A percentile compares a stretch with the other conserved stretches of the same genome.
phyloP scores from a whole-genome alignment of 2,113 vertebrate genomes.

The Bagarius yarrelli region DNA sequence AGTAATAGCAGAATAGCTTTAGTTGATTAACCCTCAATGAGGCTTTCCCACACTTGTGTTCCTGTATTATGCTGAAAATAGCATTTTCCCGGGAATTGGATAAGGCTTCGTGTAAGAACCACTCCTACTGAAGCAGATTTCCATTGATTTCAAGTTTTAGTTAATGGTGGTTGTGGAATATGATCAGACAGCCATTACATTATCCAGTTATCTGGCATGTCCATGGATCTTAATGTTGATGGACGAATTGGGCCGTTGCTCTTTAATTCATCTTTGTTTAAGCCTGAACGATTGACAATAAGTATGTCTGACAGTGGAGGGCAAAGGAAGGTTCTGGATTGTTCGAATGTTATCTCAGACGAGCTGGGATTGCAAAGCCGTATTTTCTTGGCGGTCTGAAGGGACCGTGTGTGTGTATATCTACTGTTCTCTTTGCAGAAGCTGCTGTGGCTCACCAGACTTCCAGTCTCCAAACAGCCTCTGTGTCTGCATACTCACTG shows the following conservation, averaged over 20 bases:
- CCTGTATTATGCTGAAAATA: conserved; percentile 34
- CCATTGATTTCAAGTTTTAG: conserved; percentile 16
- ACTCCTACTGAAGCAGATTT: neutral
- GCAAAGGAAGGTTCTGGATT: conserved; percentile 72
- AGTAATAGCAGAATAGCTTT: neutral
- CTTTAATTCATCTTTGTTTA: conserved; percentile 78
- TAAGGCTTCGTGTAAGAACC: conserved; percentile 8
- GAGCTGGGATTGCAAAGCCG: conserved; percentile 44
- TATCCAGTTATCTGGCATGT: conserved; percentile 71
- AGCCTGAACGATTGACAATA: conserved; percentile 61
- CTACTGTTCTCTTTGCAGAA: conserved; percentile 59
- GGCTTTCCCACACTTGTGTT: conserved; percentile 11
- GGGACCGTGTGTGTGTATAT: conserved; percentile 58
- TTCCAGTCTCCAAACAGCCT: conserved; percentile 62
- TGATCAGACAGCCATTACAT: conserved; percentile 38
- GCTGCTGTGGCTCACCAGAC: conserved; percentile 61
- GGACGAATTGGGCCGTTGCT: conserved; percentile 72
- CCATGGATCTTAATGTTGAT: conserved; percentile 65
- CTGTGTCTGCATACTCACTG: conserved; percentile 29
- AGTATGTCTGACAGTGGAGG: conserved; percentile 64
- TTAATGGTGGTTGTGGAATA: neutral
- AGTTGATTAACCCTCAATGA: conserved; percentile 26
- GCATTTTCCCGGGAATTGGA: conserved; percentile 21
- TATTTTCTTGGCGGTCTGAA: conserved; percentile 55
- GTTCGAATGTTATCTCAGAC: conserved; percentile 63